A percentile compares a stretch with the other conserved stretches of the same genome.
These are phyloP conservation scores for Cassiopea andromeda DNA, from an alignment of 30 jellyfish, hydroid and myxozoan species.

Conservation along the genomic window DNA sequence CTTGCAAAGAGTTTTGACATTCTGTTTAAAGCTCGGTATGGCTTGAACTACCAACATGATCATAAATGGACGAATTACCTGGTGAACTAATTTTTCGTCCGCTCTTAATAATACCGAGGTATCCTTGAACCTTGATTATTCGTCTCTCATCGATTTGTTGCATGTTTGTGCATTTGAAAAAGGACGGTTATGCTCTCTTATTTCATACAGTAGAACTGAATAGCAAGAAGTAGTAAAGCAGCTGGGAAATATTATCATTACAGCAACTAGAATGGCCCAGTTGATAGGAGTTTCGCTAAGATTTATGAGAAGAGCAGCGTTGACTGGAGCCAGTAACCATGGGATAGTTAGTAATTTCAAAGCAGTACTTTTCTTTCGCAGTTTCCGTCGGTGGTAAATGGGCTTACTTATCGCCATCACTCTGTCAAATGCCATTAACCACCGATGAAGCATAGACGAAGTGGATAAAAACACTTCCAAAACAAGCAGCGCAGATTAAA, in stretches of 20 bases:
- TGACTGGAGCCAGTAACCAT: conserved; percentile 8
- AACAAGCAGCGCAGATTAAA: neutral
- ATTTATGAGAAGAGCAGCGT: neutral
- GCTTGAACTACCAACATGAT: too few relatives aligned
- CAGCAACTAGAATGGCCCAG: neutral
- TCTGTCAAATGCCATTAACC: conserved; percentile 2
- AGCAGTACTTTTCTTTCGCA: neutral
- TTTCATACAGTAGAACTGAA: neutral
- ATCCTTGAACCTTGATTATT: too few relatives aligned
- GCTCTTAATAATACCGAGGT: too few relatives aligned
- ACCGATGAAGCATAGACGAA: neutral
- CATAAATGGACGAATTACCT: too few relatives aligned
- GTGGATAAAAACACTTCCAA: neutral
- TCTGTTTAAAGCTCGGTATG: too few relatives aligned
- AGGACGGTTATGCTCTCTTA: neutral
- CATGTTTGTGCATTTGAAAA: neutral
- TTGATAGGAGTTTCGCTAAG: neutral
- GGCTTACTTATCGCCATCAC: neutral
- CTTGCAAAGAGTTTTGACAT: too few relatives aligned
- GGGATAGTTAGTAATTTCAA: neutral
- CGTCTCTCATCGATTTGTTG: neutral
- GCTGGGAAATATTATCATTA: neutral
- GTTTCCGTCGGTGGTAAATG: neutral
- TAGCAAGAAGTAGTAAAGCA: neutral
- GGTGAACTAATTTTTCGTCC: too few relatives aligned